Evolutionary conservation across 2,113 vertebrate genomes (phyloP).

Genomic region (Sula dactylatra): DNA sequence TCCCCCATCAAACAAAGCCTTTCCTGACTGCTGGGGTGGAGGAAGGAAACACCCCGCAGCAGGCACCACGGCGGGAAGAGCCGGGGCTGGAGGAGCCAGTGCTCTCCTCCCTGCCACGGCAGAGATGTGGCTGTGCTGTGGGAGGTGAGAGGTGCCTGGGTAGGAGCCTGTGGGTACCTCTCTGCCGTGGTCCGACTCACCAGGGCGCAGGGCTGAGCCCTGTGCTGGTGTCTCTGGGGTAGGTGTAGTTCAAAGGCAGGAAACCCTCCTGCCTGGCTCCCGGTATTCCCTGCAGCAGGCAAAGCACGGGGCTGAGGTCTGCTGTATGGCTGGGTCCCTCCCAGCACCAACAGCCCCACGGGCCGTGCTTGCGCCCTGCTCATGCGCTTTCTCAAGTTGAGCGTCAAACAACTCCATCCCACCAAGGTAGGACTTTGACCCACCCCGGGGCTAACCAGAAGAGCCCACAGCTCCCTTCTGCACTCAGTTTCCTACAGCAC

Average conservation of each 20-base stretch:
- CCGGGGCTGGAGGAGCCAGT: background rate
- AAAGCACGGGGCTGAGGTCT: background rate
- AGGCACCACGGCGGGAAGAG: rapidly evolving
- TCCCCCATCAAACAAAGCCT: background rate
- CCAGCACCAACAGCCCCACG: background rate
- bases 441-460: background rate
- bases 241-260: background rate
- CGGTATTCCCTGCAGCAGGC: background rate
- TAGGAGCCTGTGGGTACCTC: background rate
- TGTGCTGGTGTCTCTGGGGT: background rate
- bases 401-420: background rate
- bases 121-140: background rate
- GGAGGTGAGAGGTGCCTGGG: background rate
- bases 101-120: rapidly evolving
- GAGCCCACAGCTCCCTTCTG: background rate
- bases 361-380: background rate
- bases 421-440: too few relatives aligned
- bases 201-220: background rate
- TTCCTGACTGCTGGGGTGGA: background rate
- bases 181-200: rapidly evolving
- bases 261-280: background rate
- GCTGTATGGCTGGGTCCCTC: rapidly evolving
- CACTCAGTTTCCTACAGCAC: background rate
- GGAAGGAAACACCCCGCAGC: background rate
- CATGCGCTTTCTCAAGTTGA: rapidly evolving